phyloP scores from a whole-genome alignment of 1,140 invertebrate species.

The Drosophila varians region DNA sequence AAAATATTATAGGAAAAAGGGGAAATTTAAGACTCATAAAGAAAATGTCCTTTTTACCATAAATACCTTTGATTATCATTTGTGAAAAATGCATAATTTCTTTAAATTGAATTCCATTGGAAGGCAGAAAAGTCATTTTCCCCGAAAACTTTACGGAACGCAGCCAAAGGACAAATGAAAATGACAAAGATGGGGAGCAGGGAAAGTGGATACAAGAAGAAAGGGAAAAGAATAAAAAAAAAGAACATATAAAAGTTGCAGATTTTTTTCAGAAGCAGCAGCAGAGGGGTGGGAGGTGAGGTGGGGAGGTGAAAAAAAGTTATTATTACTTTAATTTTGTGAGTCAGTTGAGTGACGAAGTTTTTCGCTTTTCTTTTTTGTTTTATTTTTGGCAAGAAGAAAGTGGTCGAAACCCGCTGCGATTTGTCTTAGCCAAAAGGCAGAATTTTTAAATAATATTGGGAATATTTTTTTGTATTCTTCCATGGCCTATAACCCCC shows the following conservation, averaged over 20 bases:
- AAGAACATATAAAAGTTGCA: constrained; percentile 34
- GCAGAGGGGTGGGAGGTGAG: too few relatives aligned
- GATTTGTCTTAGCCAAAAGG: constrained; percentile 36
- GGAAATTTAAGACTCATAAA: background rate
- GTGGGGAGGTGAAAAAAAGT: constrained; percentile 52
- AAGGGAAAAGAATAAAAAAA: constrained; percentile 5
- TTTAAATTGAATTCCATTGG: constrained; percentile 32
- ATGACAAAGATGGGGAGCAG: constrained; percentile 1
- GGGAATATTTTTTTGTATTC: too few relatives aligned
- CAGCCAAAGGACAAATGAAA: constrained; percentile 13
- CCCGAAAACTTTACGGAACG: constrained; percentile 1
- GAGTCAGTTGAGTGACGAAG: constrained; percentile 58
- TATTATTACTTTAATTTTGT: constrained; percentile 81
- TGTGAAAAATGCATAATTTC: constrained; percentile 13
- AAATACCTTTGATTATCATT: background rate
- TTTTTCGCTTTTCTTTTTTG: constrained; percentile 12
- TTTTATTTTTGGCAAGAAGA: background rate
- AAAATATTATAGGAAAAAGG: too few relatives aligned
- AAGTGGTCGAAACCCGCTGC: background rate
- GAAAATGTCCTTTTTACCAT: constrained; percentile 1
- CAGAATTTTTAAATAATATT: background rate
- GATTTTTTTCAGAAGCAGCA: constrained; percentile 17
- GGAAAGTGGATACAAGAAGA: background rate
- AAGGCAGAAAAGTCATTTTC: constrained; percentile 22
- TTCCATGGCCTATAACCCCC: too few relatives aligned